Evolutionary conservation across 2,797 vertebrate genomes (phyloP).

Genomic region (Rhyacichthys aspro): DNA sequence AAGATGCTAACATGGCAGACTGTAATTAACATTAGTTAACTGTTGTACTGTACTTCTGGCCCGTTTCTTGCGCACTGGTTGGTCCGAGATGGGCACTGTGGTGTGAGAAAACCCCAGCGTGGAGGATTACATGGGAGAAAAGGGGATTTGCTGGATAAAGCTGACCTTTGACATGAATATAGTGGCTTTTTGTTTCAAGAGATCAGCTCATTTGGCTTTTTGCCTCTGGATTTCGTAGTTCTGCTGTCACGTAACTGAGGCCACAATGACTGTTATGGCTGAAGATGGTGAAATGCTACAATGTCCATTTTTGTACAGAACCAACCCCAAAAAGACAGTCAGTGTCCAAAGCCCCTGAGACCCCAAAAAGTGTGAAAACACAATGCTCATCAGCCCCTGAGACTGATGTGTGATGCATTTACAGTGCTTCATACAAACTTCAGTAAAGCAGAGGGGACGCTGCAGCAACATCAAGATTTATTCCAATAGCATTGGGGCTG

Average conservation of each 20-base stretch:
- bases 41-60: constrained; percentile 31
- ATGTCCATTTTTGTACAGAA: constrained; percentile 16
- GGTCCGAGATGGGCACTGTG: constrained; percentile 43
- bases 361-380: constrained; percentile 21
- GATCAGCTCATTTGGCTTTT: constrained; percentile 51
- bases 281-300: constrained; percentile 31
- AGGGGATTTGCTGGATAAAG: constrained; percentile 69
- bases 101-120: constrained; percentile 66
- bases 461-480: neutral
- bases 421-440: constrained; percentile 2
- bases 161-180: constrained; percentile 69
- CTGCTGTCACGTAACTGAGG: constrained; percentile 40
- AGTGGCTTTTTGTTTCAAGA: constrained; percentile 66
- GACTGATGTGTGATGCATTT: no score
- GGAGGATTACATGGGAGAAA: constrained; percentile 63
- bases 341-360: constrained; percentile 10
- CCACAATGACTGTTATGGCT: constrained; percentile 34
- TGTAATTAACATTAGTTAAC: no score
- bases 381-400: constrained; percentile 13
- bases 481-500: constrained; percentile 2
- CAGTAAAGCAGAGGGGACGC: constrained; percentile 13
- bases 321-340: constrained; percentile 15
- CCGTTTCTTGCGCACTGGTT: constrained; percentile 28
- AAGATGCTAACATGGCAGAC: no score
- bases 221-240: constrained; percentile 29